These are phyloP conservation scores for Ceratosolen fusciceps DNA, from an alignment of 1,140 invertebrate genomes.

Conservation along the genomic window DNA sequence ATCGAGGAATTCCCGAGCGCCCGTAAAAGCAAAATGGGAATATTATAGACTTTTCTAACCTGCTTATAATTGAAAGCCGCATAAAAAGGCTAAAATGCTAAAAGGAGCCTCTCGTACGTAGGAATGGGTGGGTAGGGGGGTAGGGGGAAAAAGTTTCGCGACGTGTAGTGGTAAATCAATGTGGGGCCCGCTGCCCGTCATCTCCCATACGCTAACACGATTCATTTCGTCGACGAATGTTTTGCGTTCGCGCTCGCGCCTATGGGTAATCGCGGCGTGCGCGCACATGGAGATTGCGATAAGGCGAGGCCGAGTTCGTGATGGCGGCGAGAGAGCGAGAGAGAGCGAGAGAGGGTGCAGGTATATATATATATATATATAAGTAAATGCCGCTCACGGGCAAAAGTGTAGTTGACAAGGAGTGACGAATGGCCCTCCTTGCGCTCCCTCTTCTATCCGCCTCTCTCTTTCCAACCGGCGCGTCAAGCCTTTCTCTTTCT, in stretches of 20 bases:
- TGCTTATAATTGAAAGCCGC: conserved; percentile 44
- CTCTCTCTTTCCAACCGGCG: too few relatives aligned
- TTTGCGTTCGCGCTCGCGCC: conserved; percentile 23
- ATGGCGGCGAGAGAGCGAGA: too few relatives aligned
- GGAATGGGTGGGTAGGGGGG: too few relatives aligned
- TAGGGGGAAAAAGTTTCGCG: background rate
- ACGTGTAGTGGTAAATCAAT: conserved; percentile 39
- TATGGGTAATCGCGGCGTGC: conserved; percentile 35
- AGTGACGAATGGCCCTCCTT: conserved; percentile 63
- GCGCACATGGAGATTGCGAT: conserved; percentile 55
- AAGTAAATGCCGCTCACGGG: conserved; percentile 60
- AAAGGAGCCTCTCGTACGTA: background rate
- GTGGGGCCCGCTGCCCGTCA: conserved; percentile 27
- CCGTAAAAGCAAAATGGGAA: conserved; percentile 6
- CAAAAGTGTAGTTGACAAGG: conserved; percentile 62
- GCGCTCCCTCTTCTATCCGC: conserved; percentile 46
- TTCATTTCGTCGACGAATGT: conserved; percentile 35
- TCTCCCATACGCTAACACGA: conserved; percentile 35
- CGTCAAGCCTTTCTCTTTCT: too few relatives aligned
- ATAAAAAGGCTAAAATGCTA: conserved; percentile 29
- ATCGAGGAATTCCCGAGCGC: conserved; percentile 35
- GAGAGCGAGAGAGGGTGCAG: conserved; percentile 23
- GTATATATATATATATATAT: too few relatives aligned
- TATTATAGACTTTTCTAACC: conserved; percentile 40
- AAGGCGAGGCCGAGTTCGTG: conserved; percentile 51